phyloP scores from a whole-genome alignment of 2,113 vertebrate species.

The Cyprinus carpio region DNA sequence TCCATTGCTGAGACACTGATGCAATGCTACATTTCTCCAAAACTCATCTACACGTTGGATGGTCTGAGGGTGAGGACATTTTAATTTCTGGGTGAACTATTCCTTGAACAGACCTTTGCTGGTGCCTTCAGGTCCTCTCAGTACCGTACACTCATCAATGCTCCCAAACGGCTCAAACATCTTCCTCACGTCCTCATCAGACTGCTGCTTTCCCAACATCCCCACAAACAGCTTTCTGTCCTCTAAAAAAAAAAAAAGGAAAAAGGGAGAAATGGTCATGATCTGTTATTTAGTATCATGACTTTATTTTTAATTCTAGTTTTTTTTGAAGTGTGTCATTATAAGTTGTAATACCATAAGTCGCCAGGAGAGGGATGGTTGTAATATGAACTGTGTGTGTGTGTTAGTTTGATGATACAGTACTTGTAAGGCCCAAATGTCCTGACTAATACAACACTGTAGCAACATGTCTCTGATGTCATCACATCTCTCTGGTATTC shows the following conservation, averaged over 20 bases:
- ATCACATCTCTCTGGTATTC: too few relatives aligned
- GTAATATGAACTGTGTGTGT: background rate
- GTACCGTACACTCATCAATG: slow-evolving; percentile 92
- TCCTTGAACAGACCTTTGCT: slow-evolving; percentile 83
- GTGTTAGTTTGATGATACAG: too few relatives aligned
- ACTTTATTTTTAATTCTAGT: background rate
- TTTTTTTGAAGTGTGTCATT: background rate
- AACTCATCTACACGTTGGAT: too few relatives aligned
- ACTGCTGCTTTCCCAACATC: slow-evolving; percentile 94
- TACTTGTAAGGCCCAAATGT: too few relatives aligned
- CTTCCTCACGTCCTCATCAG: slow-evolving; percentile 89
- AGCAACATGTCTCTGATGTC: too few relatives aligned
- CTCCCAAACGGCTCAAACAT: slow-evolving; percentile 91
- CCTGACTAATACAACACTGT: too few relatives aligned
- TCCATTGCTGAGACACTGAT: too few relatives aligned
- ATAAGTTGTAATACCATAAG: background rate
- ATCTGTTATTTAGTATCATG: background rate
- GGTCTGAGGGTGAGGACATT: background rate
- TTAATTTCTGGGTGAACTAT: background rate
- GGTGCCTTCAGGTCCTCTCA: slow-evolving; percentile 88
- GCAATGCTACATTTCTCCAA: too few relatives aligned
- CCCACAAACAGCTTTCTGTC: slow-evolving; percentile 94
- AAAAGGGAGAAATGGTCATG: background rate
- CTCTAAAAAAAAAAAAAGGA: slow-evolving; percentile 71
- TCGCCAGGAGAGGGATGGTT: background rate